Evolutionary conservation across 1,140 invertebrate species (phyloP).

Genomic region (Penaeus japonicus): DNA sequence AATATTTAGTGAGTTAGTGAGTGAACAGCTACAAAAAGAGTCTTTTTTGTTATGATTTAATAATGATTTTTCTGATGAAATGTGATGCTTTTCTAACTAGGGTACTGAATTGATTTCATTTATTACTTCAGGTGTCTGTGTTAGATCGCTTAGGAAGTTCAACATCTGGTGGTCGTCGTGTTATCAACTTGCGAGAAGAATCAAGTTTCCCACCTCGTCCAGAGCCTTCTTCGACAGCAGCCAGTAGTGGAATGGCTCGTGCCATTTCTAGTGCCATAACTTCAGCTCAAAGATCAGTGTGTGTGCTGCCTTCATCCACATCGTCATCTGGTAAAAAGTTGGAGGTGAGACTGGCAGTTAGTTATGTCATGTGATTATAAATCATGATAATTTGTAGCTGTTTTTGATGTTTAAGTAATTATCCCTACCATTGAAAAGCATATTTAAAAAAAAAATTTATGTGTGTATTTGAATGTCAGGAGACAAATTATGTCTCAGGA

Average conservation of each 20-base stretch:
- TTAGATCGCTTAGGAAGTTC: constrained; percentile 26
- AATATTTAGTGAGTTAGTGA: too few relatives aligned
- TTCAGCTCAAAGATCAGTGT: constrained; percentile 47
- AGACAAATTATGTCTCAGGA: background rate
- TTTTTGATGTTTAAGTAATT: too few relatives aligned
- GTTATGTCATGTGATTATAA: background rate
- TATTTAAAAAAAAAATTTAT: too few relatives aligned
- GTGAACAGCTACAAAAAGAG: background rate
- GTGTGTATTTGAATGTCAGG: too few relatives aligned
- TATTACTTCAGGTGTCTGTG: constrained; percentile 24
- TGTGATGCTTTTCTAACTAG: background rate
- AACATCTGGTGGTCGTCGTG: constrained; percentile 11
- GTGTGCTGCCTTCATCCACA: constrained; percentile 19
- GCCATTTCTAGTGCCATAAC: constrained; percentile 47
- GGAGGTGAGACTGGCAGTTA: constrained; percentile 16
- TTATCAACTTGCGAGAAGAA: constrained; percentile 55
- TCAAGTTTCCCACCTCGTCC: constrained; percentile 34
- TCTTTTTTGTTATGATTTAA: background rate
- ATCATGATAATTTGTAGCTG: too few relatives aligned
- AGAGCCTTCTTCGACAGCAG: background rate
- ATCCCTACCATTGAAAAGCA: too few relatives aligned
- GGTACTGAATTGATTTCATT: background rate
- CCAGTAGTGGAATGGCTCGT: constrained; percentile 20
- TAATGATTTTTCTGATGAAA: background rate
- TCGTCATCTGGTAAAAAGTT: constrained; percentile 49